Evolutionary conservation across 2,113 vertebrate species (phyloP).

Genomic region (Carlito syrichta): DNA sequence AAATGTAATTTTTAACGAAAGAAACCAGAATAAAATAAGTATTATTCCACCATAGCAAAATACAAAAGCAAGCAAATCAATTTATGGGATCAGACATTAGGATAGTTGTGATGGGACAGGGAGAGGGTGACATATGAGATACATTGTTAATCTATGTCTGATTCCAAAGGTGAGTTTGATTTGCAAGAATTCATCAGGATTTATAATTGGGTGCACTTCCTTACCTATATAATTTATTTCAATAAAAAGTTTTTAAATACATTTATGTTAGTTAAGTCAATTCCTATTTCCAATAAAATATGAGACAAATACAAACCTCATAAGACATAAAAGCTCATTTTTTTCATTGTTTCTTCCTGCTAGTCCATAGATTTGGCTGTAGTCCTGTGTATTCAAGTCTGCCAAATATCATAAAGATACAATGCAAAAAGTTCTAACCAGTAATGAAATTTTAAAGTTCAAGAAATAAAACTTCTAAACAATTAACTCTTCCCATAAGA

Average conservation of each 20-base stretch:
- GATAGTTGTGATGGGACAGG: accelerated
- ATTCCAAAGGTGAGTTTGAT: not conserved
- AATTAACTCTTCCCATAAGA: not conserved
- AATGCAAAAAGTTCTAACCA: not conserved
- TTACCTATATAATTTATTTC: not conserved
- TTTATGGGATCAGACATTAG: not conserved
- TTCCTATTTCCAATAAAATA: not conserved
- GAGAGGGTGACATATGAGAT: not conserved
- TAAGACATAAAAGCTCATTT: not conserved
- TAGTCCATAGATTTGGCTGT: not conserved
- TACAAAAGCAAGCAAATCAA: not conserved
- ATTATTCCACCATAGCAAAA: not conserved
- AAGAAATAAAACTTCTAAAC: not conserved
- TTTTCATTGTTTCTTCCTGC: not conserved
- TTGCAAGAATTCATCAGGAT: not conserved
- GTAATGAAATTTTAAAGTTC: not conserved
- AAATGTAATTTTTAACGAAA: not conserved
- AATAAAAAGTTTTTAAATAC: not conserved
- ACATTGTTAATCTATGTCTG: not conserved
- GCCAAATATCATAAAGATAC: not conserved
- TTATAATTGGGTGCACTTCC: not conserved
- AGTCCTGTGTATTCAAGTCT: not conserved
- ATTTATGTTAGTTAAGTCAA: not conserved
- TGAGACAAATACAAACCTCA: not conserved
- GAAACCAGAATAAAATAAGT: not conserved